Evolutionary conservation across 1,140 invertebrate genomes (phyloP), one percentile per base, ranked within the genome.

Genomic region (Capitella teleta): DNA sequence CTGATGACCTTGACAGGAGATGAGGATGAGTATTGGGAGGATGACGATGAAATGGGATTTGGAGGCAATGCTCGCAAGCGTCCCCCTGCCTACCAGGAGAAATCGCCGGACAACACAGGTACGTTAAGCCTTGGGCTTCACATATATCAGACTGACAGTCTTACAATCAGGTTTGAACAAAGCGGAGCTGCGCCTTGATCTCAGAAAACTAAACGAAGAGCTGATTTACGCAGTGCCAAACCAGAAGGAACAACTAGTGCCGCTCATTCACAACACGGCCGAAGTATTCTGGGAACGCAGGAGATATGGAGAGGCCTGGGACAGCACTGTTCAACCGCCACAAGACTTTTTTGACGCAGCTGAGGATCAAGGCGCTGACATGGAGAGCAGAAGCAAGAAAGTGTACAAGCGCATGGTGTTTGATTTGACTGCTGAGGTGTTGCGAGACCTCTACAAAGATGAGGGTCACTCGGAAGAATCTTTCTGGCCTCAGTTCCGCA

Each of bases 21-120:
- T 14, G 52, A 57, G 28, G 28, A 57, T 6, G 57, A 63, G 52
- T 64, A 64, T 56, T 54, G 66, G 44, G 60, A 67, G 23, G 64
- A 63, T 49, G 54, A 60, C 18, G 54, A 64, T 51, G 53, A 59
- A 30, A 81, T 82, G 38, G n/a, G 38, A n/a, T n/a, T 19, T 5
- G 5, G 2, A 40, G 25, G 49, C 80, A 81, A n/a, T 79, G 80
- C 55, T 83, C 84, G 61, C 81, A 81, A 8, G 82, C 82, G 5
- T 82, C 82, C 0, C 82, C 82, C 0, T 84, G 84, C 77, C 5
- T 81, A 78, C 14, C 25, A 6, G 38, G 25, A 8, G 38, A 40
- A 8, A 16, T 21, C 10, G 19, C 19, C 8, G 19, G 25, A 12
- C 10, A 40, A 40, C 38, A n/a, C 38, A 40, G 38, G 38, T 40